A percentile compares a stretch with the other conserved stretches of the same genome.
Evolutionary conservation across 2,888 invertebrate species (phyloP).

Genomic region (Stenolophus ochropezus): DNA sequence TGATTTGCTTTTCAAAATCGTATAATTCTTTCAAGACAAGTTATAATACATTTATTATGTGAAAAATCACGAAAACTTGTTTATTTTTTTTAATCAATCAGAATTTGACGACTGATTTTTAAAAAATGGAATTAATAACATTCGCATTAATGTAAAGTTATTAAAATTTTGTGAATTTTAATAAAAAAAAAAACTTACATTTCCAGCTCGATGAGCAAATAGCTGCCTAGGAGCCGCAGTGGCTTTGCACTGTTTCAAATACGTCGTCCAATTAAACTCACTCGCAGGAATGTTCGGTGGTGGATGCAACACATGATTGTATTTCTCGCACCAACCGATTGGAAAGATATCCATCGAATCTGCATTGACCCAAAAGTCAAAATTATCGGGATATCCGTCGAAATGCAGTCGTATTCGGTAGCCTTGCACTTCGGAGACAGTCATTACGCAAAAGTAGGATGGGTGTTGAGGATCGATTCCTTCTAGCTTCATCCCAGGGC

Average conservation of each 20-base stretch:
- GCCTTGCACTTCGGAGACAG: slow-evolving; percentile 88
- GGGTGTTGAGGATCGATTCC: slow-evolving; percentile 96
- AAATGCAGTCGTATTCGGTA: slow-evolving; percentile 91
- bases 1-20: too few species aligned
- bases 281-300: slow-evolving; percentile 81
- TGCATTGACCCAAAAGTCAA: slow-evolving; percentile 96
- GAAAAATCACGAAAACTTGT: too few species aligned
- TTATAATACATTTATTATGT: too few species aligned
- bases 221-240: slow-evolving; percentile 86
- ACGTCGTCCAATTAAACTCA: slow-evolving; percentile 89
- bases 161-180: background rate
- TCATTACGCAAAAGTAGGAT: slow-evolving; percentile 90
- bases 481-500: slow-evolving; percentile 92
- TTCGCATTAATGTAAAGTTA: slow-evolving; percentile 42
- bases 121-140: too few species aligned
- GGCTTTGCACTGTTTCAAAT: slow-evolving; percentile 84
- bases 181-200: slow-evolving; percentile 72
- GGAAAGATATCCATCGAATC: slow-evolving; percentile 95
- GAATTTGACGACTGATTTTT: too few species aligned
- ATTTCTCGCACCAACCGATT: slow-evolving; percentile 94
- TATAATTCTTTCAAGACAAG: too few species aligned
- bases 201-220: slow-evolving; percentile 82
- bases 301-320: slow-evolving; percentile 84
- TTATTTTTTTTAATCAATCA: too few species aligned
- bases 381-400: slow-evolving; percentile 91